phyloP scores from a whole-genome alignment of 1,140 invertebrate genomes.

The Magallana gigas region DNA sequence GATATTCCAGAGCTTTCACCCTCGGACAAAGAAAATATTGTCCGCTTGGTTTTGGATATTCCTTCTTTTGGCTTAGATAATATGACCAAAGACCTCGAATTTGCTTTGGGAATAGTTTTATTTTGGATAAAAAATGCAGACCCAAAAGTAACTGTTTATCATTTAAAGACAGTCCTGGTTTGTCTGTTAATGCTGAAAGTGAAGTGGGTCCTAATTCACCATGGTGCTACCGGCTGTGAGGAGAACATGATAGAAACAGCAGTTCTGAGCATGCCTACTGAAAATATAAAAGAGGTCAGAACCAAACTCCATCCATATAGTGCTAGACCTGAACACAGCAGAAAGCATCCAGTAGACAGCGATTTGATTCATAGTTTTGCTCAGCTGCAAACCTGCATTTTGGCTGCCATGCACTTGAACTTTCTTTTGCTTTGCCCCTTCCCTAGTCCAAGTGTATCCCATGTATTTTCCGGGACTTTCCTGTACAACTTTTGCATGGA shows the following conservation, averaged over 20 bases:
- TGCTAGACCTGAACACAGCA: constrained; percentile 59
- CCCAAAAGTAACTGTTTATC: constrained; percentile 63
- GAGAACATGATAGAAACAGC: constrained; percentile 25
- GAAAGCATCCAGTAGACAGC: constrained; percentile 61
- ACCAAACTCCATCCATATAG: constrained; percentile 30
- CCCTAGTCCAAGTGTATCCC: constrained; percentile 48
- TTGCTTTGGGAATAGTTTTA: constrained; percentile 84
- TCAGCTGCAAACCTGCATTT: constrained; percentile 73
- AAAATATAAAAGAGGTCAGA: constrained; percentile 26
- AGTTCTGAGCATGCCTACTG: not conserved
- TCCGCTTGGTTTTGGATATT: constrained; percentile 63
- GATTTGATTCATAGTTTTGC: constrained; percentile 70
- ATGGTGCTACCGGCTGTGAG: not conserved
- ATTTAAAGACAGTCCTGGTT: constrained; percentile 66
- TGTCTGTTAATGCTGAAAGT: constrained; percentile 66
- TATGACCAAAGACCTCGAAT: constrained; percentile 83
- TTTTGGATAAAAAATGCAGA: constrained; percentile 84
- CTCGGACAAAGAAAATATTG: constrained; percentile 52
- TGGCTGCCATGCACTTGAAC: constrained; percentile 67
- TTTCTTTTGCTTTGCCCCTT: constrained; percentile 70
- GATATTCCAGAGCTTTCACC: constrained; percentile 59
- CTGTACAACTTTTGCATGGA: constrained; percentile 71
- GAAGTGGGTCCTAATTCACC: constrained; percentile 51
- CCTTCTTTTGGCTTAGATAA: constrained; percentile 59
- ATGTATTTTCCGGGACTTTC: constrained; percentile 73